Evolutionary conservation across 2,113 vertebrate species (phyloP).

Genomic region (Peromyscus leucopus): DNA sequence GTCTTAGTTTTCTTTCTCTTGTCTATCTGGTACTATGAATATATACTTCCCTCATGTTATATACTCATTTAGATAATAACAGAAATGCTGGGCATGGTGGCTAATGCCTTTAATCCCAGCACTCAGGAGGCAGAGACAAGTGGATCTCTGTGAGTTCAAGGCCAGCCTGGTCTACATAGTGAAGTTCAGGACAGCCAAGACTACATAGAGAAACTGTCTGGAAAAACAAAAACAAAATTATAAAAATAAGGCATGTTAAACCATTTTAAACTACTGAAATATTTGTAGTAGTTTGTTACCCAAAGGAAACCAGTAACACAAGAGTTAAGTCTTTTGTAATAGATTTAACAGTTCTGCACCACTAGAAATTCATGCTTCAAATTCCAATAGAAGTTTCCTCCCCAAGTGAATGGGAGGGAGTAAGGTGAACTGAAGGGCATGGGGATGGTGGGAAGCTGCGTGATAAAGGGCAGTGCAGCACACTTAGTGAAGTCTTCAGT

Average conservation of each 20-base stretch:
- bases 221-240: background rate
- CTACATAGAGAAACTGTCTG: background rate
- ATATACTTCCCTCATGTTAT: background rate
- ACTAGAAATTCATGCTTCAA: background rate
- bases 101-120: background rate
- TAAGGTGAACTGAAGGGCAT: slow-evolving; percentile 34
- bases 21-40: background rate
- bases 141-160: background rate
- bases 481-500: background rate
- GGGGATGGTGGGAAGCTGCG: background rate
- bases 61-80: background rate
- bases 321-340: background rate
- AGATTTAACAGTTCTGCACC: background rate
- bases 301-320: slow-evolving; percentile 28
- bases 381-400: background rate
- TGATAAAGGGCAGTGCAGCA: background rate
- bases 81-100: background rate
- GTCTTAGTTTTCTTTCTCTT: background rate
- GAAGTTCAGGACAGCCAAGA: background rate
- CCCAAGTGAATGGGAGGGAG: background rate
- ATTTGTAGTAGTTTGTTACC: background rate
- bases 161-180: background rate
- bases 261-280: background rate
- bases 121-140: background rate
- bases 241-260: background rate